phyloP scores from a whole-genome alignment of 2,797 vertebrate genomes.

The Alca torda region DNA sequence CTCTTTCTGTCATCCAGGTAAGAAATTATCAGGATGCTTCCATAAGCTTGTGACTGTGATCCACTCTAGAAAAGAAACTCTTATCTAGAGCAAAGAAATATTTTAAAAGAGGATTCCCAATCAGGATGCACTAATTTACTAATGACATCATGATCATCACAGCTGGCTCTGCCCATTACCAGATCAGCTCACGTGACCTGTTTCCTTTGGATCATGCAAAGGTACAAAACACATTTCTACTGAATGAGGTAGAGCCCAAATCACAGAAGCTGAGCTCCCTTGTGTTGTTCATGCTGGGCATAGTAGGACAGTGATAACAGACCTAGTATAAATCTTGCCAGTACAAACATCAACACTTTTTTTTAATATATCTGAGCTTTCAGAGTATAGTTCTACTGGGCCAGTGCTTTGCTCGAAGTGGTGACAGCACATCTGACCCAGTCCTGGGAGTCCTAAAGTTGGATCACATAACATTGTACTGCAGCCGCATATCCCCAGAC shows the following conservation, averaged over 20 bases:
- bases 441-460: neutral
- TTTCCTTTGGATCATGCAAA: neutral
- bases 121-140: neutral
- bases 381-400: neutral
- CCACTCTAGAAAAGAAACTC: neutral
- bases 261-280: neutral
- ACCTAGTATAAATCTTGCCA: neutral
- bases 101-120: neutral
- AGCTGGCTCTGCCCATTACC: neutral
- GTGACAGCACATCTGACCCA: neutral
- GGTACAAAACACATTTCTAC: neutral
- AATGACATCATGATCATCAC: neutral
- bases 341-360: neutral
- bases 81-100: neutral
- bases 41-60: neutral
- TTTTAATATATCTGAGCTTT: neutral
- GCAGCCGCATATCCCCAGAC: neutral
- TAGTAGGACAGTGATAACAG: neutral
- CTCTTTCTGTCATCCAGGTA: neutral
- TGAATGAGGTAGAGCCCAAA: neutral
- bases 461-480: neutral
- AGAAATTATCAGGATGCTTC: neutral
- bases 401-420: neutral
- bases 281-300: no score
- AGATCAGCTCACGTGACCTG: rapidly evolving